Percentiles rank a stretch among this genome's conserved stretches.
Evolutionary conservation across 2,888 invertebrate species (phyloP).

Genomic region (Andrena bucephala): DNA sequence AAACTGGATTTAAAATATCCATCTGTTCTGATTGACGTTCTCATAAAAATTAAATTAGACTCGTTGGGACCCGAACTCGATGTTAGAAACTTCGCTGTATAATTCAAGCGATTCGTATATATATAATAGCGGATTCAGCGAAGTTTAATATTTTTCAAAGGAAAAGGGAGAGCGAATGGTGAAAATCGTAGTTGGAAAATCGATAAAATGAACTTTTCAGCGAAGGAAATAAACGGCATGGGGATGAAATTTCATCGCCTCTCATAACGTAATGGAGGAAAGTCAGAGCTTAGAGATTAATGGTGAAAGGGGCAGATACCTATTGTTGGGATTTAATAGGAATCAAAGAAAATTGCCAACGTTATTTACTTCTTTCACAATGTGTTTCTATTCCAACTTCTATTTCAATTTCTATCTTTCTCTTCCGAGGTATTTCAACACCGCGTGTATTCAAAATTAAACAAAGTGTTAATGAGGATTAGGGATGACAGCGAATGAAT

Average conservation of each 20-base stretch:
- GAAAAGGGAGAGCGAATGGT: not conserved
- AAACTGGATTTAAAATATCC: not conserved
- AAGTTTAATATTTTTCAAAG: slow-evolving; percentile 20
- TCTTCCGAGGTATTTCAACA: not conserved
- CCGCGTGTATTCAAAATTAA: not conserved
- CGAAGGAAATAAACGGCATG: not conserved
- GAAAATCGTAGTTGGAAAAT: not conserved
- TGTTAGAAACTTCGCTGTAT: not conserved
- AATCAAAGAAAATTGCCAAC: not conserved
- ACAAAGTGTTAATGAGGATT: not conserved
- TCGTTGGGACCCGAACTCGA: not conserved
- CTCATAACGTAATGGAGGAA: slow-evolving; percentile 13
- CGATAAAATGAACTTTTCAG: slow-evolving; percentile 8
- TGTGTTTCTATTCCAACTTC: too few species aligned
- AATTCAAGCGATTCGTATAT: not conserved
- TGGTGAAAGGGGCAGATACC: not conserved
- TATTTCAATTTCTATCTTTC: not conserved
- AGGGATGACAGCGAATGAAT: not conserved
- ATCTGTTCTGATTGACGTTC: not conserved
- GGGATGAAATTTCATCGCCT: slow-evolving; percentile 18
- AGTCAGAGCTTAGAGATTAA: slow-evolving; percentile 13
- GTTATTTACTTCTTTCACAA: not conserved
- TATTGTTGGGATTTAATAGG: not conserved
- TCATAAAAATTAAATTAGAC: not conserved
- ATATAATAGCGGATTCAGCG: not conserved